These are phyloP conservation scores for Melitaea athalia DNA, from an alignment of 2,888 invertebrate genomes.

Conservation along the genomic window DNA sequence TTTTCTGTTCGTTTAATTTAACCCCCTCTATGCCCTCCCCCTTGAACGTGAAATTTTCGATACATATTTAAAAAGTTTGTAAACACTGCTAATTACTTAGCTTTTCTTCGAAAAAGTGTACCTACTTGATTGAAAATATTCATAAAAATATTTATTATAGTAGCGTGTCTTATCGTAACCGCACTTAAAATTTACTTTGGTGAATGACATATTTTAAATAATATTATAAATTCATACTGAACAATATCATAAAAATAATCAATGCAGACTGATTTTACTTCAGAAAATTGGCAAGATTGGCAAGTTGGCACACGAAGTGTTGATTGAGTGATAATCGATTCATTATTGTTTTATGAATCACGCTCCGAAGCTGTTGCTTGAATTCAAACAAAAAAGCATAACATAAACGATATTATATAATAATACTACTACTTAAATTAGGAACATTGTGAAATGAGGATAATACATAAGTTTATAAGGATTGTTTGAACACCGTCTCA, in stretches of 20 bases:
- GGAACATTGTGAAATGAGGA: background rate
- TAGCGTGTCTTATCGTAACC: too few species aligned
- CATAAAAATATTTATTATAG: too few species aligned
- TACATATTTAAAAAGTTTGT: slow-evolving; percentile 17
- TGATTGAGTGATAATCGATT: slow-evolving; percentile 37
- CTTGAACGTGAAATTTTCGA: slow-evolving; percentile 11
- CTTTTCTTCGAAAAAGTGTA: too few species aligned
- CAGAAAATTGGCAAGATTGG: slow-evolving; percentile 33
- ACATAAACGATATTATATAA: slow-evolving; percentile 7
- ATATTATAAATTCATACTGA: background rate
- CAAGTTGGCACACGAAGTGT: slow-evolving; percentile 34
- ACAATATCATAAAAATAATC: slow-evolving; percentile 1
- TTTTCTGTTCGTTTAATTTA: slow-evolving; percentile 34
- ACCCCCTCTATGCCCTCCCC: slow-evolving; percentile 19
- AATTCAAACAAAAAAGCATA: slow-evolving; percentile 25
- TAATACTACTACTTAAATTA: background rate
- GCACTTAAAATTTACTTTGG: too few species aligned
- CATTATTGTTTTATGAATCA: slow-evolving; percentile 37
- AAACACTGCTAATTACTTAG: background rate
- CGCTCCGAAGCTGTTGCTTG: slow-evolving; percentile 26
- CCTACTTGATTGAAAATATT: too few species aligned
- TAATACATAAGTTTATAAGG: background rate
- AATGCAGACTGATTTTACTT: slow-evolving; percentile 24
- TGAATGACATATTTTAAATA: background rate
- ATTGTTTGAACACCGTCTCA: background rate